Evolutionary conservation across 2,888 invertebrate species (phyloP).

Genomic region (Orchesellides sinensis): DNA sequence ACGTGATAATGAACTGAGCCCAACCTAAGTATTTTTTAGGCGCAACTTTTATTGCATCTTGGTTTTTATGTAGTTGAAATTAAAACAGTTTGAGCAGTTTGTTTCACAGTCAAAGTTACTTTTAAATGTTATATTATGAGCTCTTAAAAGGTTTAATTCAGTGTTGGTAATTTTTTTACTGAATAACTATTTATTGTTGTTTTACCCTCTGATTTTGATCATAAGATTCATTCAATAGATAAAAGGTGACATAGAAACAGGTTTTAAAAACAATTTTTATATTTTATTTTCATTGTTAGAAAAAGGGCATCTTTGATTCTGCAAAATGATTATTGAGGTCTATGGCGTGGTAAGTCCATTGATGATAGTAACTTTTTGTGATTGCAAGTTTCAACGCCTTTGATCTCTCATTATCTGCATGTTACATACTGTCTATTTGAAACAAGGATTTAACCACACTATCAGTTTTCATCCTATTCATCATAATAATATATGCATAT

Average conservation of each 20-base stretch:
- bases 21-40: too few species aligned
- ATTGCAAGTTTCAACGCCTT: slow-evolving; percentile 56
- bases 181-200: slow-evolving; percentile 31
- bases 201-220: slow-evolving; percentile 57
- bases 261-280: slow-evolving; percentile 54
- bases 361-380: slow-evolving; percentile 30
- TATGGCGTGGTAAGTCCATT: slow-evolving; percentile 38
- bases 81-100: too few species aligned
- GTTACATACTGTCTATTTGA: slow-evolving; percentile 32
- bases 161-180: slow-evolving; percentile 21
- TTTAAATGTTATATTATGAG: neutral
- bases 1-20: too few species aligned
- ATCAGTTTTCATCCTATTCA: slow-evolving; percentile 12
- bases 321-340: slow-evolving; percentile 36
- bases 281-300: slow-evolving; percentile 50
- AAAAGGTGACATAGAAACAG: slow-evolving; percentile 68
- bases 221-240: slow-evolving; percentile 41
- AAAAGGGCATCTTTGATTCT: slow-evolving; percentile 35
- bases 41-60: too few species aligned
- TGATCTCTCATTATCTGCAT: slow-evolving; percentile 46
- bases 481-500: neutral
- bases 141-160: too few species aligned
- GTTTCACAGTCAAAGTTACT: too few species aligned
- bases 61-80: neutral
- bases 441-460: neutral